Conservation (phyloP, 2,113 vertebrate species). For the Tragelaphus imberbis region DNA sequence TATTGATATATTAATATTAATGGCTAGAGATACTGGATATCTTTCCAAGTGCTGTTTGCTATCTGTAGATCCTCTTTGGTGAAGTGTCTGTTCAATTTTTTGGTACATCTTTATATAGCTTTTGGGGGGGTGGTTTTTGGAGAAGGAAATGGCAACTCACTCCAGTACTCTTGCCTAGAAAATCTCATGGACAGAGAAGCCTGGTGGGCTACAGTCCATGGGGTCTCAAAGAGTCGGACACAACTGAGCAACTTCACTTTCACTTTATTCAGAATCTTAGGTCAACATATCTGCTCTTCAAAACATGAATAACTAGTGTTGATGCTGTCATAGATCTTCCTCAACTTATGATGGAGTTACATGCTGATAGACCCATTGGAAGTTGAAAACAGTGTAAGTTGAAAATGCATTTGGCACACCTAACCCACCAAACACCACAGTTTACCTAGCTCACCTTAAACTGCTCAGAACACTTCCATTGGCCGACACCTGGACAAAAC, state of each 20-base stretch:
- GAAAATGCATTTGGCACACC: not conserved
- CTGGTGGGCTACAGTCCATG: not conserved
- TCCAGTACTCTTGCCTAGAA: not conserved
- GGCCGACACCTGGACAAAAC: not conserved
- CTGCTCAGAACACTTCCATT: not conserved
- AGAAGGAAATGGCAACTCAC: not conserved
- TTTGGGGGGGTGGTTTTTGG: not conserved
- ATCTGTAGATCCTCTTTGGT: not conserved
- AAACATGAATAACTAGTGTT: not conserved
- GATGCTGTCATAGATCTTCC: not conserved
- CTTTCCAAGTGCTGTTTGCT: not conserved
- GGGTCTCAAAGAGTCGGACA: not conserved
- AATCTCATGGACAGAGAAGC: not conserved
- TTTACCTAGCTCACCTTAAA: not conserved
- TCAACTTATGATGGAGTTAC: not conserved
- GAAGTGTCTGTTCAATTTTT: not conserved
- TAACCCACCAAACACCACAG: not conserved
- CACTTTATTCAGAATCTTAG: not conserved
- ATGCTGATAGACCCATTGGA: not conserved
- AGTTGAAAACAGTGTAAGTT: not conserved
- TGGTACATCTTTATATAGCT: not conserved
- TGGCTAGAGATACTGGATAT: not conserved
- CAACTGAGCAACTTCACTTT: not conserved
- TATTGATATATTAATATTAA: not conserved
- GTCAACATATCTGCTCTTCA: not conserved